Conservation (phyloP, 2,797 vertebrate species). For the Myotis planiceps region DNA sequence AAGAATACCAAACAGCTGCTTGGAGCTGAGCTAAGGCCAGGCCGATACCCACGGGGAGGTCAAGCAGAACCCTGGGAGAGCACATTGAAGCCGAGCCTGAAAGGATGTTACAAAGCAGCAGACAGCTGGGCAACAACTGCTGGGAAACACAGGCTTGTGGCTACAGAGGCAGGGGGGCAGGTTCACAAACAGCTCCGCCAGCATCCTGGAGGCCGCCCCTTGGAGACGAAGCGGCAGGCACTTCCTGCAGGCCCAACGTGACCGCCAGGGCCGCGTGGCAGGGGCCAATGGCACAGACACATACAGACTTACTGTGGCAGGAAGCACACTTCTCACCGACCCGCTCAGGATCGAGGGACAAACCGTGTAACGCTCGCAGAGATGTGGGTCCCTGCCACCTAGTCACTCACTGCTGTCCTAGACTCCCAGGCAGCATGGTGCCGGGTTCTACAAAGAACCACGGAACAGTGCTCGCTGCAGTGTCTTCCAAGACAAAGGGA, state of each 20-base stretch:
- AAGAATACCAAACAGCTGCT: conserved; percentile 70
- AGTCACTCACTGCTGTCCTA: not conserved
- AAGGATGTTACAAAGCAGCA: conserved; percentile 59
- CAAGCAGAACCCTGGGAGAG: conserved; percentile 59
- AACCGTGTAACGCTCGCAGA: rapidly evolving
- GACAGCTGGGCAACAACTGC: conserved; percentile 69
- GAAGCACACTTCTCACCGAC: not conserved
- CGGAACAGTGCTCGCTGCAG: rapidly evolving
- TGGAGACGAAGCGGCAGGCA: not conserved
- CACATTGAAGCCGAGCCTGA: conserved; percentile 42
- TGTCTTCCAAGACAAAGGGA: not conserved
- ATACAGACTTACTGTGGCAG: not conserved
- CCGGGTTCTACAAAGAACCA: not conserved
- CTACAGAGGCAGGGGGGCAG: not conserved
- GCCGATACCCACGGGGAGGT: conserved; percentile 29
- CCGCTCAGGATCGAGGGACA: not conserved
- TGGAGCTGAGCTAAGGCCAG: not conserved
- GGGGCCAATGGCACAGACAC: not conserved
- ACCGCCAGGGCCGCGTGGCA: not conserved
- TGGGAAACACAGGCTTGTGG: not conserved
- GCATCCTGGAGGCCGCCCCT: not conserved
- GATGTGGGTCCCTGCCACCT: not conserved
- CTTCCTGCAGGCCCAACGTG: not conserved
- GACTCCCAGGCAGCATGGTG: not conserved
- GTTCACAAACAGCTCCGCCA: not conserved